Conservation (phyloP, 2,113 vertebrate species). For the Salvelinus namaycush region DNA sequence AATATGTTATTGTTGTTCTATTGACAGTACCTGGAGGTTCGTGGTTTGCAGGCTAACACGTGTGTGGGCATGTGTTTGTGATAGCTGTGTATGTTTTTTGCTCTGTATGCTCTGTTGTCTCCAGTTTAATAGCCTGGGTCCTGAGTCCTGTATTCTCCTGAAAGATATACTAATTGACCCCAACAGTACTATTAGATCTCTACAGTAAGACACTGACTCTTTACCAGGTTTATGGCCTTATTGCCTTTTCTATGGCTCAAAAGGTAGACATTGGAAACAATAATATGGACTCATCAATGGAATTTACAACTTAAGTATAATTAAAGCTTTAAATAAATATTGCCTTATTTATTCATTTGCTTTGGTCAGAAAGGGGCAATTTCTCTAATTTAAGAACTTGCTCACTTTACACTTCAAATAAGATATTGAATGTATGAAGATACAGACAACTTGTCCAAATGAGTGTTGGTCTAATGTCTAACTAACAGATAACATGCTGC, state of each 20-base stretch:
- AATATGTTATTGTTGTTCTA: not conserved
- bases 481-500: not conserved
- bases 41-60: not conserved
- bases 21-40: constrained; percentile 5
- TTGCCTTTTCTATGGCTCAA: not conserved
- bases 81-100: constrained; percentile 19
- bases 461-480: too few relatives aligned
- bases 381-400: too few relatives aligned
- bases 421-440: too few relatives aligned
- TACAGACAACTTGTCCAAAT: too few relatives aligned
- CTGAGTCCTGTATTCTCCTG: constrained; percentile 85
- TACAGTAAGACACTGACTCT: constrained; percentile 70
- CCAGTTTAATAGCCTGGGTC: constrained; percentile 89
- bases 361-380: too few relatives aligned
- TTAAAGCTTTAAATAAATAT: too few relatives aligned
- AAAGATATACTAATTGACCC: constrained; percentile 84
- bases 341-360: too few relatives aligned
- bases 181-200: constrained; percentile 75
- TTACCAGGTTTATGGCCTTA: constrained; percentile 4
- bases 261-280: too few relatives aligned
- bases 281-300: too few relatives aligned
- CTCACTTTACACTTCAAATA: too few relatives aligned
- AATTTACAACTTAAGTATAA: too few relatives aligned
- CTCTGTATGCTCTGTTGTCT: constrained; percentile 69
- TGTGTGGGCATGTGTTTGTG: constrained; percentile 34